Conservation (phyloP, 2,113 vertebrate species). For the Leucosticte australis region DNA sequence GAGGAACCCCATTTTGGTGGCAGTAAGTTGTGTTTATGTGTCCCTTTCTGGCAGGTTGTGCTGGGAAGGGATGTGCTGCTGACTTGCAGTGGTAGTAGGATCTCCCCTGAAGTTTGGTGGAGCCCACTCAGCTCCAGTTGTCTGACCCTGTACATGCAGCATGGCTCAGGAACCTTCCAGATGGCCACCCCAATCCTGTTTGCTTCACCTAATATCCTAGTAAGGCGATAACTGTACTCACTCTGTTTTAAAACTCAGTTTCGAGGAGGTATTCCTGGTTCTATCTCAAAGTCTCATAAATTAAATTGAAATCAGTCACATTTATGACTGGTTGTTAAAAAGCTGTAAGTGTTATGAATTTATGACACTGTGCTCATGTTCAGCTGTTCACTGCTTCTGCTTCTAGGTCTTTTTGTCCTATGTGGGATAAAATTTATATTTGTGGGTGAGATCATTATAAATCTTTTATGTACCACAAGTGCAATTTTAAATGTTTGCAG, state of each 20-base stretch:
- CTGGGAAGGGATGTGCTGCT: not conserved
- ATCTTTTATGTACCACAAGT: conserved; percentile 74
- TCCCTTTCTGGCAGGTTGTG: not conserved
- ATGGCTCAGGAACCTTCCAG: not conserved
- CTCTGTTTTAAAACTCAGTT: conserved; percentile 30
- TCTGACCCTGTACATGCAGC: not conserved
- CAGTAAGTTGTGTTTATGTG: not conserved
- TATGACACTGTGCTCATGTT: conserved; percentile 60
- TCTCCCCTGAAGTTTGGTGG: not conserved
- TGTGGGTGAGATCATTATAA: conserved; percentile 74
- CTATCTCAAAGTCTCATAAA: conserved; percentile 60
- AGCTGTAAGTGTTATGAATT: conserved; percentile 68
- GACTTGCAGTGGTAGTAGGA: not conserved
- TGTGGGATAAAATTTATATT: conserved; percentile 71
- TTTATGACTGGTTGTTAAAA: conserved; percentile 72
- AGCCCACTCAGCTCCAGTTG: not conserved
- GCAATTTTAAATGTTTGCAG: conserved; percentile 72
- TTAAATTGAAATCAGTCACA: conserved; percentile 70
- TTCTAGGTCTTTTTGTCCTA: conserved; percentile 59
- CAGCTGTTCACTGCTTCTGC: conserved; percentile 69
- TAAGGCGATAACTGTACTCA: not conserved
- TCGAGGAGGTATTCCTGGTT: conserved; percentile 57
- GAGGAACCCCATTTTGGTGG: not conserved
- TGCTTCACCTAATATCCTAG: not conserved
- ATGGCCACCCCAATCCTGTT: not conserved